phyloP scores from a whole-genome alignment of 1,140 invertebrate species.

The Hylaeus volcanicus region DNA sequence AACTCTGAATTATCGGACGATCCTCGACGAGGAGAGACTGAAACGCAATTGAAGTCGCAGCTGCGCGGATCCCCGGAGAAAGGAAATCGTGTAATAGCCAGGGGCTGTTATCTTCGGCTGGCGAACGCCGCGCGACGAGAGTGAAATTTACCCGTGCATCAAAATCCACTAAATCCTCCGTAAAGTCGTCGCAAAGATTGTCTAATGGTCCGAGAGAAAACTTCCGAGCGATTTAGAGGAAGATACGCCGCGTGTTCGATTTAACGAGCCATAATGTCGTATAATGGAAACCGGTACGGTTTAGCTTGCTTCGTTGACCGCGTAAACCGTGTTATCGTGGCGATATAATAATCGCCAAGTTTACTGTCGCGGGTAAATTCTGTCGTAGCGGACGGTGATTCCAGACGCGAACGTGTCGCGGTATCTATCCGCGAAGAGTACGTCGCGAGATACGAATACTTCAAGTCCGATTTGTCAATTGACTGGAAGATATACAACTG shows the following conservation, averaged over 20 bases:
- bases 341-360: slow-evolving; percentile 3
- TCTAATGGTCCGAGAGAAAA: slow-evolving; percentile 10
- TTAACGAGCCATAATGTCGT: slow-evolving; percentile 55
- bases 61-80: too few relatives aligned
- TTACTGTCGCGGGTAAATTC: slow-evolving; percentile 5
- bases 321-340: slow-evolving; percentile 10
- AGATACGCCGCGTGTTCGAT: slow-evolving; percentile 36
- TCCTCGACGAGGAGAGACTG: too few relatives aligned
- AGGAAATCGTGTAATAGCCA: too few relatives aligned
- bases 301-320: slow-evolving; percentile 30
- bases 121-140: not conserved
- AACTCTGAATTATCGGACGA: too few relatives aligned
- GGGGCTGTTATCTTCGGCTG: not conserved
- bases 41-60: too few relatives aligned
- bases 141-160: not conserved
- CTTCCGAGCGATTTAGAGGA: slow-evolving; percentile 7
- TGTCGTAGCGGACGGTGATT: not conserved
- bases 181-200: not conserved
- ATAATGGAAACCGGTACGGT: slow-evolving; percentile 25
- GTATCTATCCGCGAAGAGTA: not conserved
- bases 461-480: not conserved
- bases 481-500: not conserved
- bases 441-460: not conserved
- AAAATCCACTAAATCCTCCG: slow-evolving; percentile 3
- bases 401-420: not conserved